Conservation (phyloP, 1,140 invertebrate genomes). For the Listronotus oregonensis region DNA sequence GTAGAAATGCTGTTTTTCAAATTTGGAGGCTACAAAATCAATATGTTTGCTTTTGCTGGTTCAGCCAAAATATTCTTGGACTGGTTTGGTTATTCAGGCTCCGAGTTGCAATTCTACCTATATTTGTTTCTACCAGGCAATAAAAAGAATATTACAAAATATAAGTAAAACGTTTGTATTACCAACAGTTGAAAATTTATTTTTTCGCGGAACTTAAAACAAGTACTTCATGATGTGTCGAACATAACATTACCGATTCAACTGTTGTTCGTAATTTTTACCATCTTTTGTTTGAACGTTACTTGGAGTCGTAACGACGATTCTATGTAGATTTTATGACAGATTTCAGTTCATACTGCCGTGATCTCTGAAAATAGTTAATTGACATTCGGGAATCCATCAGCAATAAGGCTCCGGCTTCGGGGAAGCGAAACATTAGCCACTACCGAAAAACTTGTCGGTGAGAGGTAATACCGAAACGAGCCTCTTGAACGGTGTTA, state of each 20-base stretch:
- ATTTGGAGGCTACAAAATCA: no score
- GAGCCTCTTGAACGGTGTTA: constrained; percentile 23
- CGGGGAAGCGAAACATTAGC: constrained; percentile 32
- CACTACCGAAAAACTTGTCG: constrained; percentile 31
- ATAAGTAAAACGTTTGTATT: no score
- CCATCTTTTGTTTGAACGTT: constrained; percentile 14
- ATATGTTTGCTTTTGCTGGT: no score
- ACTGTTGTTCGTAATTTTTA: constrained; percentile 23
- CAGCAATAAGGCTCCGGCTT: constrained; percentile 15
- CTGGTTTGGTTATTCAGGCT: no score
- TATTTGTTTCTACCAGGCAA: no score
- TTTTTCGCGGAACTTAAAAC: background rate
- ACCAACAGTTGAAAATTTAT: no score
- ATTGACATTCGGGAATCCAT: constrained; percentile 35
- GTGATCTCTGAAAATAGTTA: constrained; percentile 30
- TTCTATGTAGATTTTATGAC: constrained; percentile 37
- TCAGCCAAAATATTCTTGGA: no score
- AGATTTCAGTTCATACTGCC: constrained; percentile 23
- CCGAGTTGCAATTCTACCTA: no score
- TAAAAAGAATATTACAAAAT: no score
- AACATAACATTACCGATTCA: constrained; percentile 31
- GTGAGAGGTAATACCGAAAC: constrained; percentile 25
- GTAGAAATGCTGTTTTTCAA: no score
- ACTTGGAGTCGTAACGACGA: constrained; percentile 30
- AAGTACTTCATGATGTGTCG: constrained; percentile 10